These are phyloP conservation scores for Pseudoatta argentina DNA, from an alignment of 1,140 invertebrate species.

Conservation along the genomic window DNA sequence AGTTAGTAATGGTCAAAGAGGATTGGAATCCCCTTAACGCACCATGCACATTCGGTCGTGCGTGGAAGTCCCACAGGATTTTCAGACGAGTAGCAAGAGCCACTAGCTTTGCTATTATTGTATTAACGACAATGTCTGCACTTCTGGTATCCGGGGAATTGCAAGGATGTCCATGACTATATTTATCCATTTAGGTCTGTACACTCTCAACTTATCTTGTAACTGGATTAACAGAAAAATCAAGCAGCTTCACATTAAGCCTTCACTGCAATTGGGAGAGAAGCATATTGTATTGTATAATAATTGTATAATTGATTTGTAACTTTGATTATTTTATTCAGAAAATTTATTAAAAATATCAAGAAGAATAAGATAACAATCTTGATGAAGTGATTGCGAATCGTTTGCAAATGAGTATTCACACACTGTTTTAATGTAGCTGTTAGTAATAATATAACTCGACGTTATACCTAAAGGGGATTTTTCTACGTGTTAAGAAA, in stretches of 20 bases:
- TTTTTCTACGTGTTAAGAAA: conserved; percentile 30
- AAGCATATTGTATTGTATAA: conserved; percentile 14
- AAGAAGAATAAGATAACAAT: conserved; percentile 3
- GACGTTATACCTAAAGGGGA: conserved; percentile 7
- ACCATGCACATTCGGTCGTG: conserved; percentile 52
- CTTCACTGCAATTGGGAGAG: neutral
- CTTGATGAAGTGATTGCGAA: conserved; percentile 13
- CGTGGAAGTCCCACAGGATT: conserved; percentile 67
- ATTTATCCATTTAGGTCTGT: conserved; percentile 49
- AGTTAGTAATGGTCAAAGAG: conserved; percentile 35
- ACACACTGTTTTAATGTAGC: neutral
- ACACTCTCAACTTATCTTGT: conserved; percentile 44
- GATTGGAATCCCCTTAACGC: conserved; percentile 69
- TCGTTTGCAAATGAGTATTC: neutral
- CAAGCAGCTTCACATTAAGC: conserved; percentile 19
- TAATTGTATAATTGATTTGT: conserved; percentile 31
- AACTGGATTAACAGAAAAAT: conserved; percentile 50
- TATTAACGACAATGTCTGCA: conserved; percentile 63
- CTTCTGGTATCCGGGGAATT: conserved; percentile 25
- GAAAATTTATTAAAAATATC: conserved; percentile 26
- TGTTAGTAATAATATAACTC: neutral
- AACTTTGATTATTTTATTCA: conserved; percentile 48
- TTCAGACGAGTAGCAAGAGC: conserved; percentile 26
- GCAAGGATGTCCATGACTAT: conserved; percentile 5
- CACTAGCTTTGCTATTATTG: conserved; percentile 68